Base-by-base conservation (phyloP, 1,140 invertebrate genomes). In the Zaprionus vittiger region DNA sequence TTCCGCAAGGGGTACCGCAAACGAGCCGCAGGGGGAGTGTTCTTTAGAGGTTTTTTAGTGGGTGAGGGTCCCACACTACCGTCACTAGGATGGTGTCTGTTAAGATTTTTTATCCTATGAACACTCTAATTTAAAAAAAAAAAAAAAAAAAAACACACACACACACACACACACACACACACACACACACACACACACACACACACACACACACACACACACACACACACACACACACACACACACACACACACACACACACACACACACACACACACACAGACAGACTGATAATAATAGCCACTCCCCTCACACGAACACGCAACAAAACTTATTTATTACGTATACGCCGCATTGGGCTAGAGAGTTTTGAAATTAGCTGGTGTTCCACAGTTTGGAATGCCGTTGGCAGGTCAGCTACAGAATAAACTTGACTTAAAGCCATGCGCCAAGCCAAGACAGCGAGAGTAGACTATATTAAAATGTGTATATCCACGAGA, bases 351-450 rank as follows among this genome's bases (percentile, higher is more conserved):
- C 67, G n/a, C 31, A 49, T 59, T 14, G 59, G 28, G 20, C 31
- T 54, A 9, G 3, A 11, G 31, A 28, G n/a, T 56, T 75, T 64
- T 62, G 22, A 60, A 64, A 69, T 74, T 66, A 37, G 49, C 47
- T 7, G 2, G 41, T 11, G n/a, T n/a, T n/a, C n/a, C n/a, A n/a
- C 60, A 47, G 52, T 20, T 60, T 80, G 68, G 68, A 80, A 72
- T 77, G 80, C 64, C 55, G 63, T 66, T 28, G 52, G 26, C 72
- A 78, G 66, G 61, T 69, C 61, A 65, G 12, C 52, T 55, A 22
- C 55, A 69, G 77, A 83, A 79, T 69, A 61, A 80, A 61, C 68
- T 83, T 49, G 61, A 72, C 37, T 72, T 62, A 61, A 83, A 62
- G 52, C 31, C 34, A 41, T 11, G 31, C 31, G 31, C 31, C 31